These are phyloP conservation scores for Mechanitis mazaeus DNA, from an alignment of 2,888 invertebrate genomes.

Conservation along the genomic window DNA sequence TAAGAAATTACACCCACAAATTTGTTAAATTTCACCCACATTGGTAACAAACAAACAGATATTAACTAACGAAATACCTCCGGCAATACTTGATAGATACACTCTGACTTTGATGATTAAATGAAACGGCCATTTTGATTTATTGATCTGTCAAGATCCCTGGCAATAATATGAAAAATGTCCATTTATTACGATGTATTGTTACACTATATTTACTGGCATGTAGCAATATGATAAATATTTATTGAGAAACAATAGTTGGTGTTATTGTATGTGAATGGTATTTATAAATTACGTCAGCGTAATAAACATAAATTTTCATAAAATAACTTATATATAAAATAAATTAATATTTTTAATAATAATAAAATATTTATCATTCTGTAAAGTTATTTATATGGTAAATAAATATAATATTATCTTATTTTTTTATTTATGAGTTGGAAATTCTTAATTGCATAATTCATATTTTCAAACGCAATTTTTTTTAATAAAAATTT, in stretches of 20 bases:
- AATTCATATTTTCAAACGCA: too few relatives aligned
- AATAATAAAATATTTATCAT: not conserved
- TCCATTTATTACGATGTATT: slow-evolving; percentile 33
- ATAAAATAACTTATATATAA: not conserved
- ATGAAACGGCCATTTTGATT: slow-evolving; percentile 26
- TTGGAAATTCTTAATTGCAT: too few relatives aligned
- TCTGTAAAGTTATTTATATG: too few relatives aligned
- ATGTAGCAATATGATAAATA: slow-evolving; percentile 6
- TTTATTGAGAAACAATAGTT: slow-evolving; percentile 1
- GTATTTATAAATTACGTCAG: not conserved
- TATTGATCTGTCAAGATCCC: slow-evolving; percentile 24
- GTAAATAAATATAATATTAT: too few relatives aligned
- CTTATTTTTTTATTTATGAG: too few relatives aligned
- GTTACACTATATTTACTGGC: slow-evolving; percentile 13
- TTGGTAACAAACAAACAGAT: not conserved
- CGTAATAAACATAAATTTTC: not conserved
- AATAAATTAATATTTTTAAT: not conserved
- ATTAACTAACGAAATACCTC: not conserved
- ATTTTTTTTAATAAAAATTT: too few relatives aligned
- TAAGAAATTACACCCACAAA: not conserved
- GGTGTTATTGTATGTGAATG: not conserved
- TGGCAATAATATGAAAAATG: slow-evolving; percentile 31
- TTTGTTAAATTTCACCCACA: not conserved
- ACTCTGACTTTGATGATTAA: slow-evolving; percentile 13
- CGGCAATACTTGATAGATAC: slow-evolving; percentile 6